phyloP scores from a whole-genome alignment of 2,888 invertebrate genomes.

The Ligdia adustata region DNA sequence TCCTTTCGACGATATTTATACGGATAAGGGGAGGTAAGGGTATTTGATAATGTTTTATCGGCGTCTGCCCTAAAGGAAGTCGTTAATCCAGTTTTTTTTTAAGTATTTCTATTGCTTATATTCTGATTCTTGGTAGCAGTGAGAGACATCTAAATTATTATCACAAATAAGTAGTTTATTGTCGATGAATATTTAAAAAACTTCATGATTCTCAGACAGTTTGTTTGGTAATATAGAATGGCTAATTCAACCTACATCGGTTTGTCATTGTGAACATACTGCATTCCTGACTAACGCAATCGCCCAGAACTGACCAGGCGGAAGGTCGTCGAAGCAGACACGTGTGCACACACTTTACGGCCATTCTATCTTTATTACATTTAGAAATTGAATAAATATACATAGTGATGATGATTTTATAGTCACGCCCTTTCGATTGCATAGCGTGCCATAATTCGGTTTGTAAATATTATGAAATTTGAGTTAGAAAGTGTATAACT shows the following conservation, averaged over 20 bases:
- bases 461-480: slow-evolving; percentile 6
- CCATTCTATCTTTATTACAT: slow-evolving; percentile 8
- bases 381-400: slow-evolving; percentile 20
- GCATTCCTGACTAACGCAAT: slow-evolving; percentile 72
- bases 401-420: not conserved
- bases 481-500: slow-evolving; percentile 5
- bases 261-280: slow-evolving; percentile 57
- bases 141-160: too few relatives aligned
- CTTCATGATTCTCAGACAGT: too few relatives aligned
- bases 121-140: too few relatives aligned
- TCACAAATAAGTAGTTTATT: too few relatives aligned
- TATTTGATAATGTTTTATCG: too few relatives aligned
- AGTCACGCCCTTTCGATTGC: slow-evolving; percentile 15
- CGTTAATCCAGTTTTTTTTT: too few relatives aligned
- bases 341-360: slow-evolving; percentile 2
- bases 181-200: too few relatives aligned
- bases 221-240: slow-evolving; percentile 34
- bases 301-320: slow-evolving; percentile 49
- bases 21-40: too few relatives aligned
- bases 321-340: slow-evolving; percentile 52
- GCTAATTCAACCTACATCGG: slow-evolving; percentile 56
- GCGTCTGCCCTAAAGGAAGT: too few relatives aligned
- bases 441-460: slow-evolving; percentile 7
- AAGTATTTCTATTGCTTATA: too few relatives aligned
- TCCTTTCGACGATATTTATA: too few relatives aligned